A percentile compares a stretch with the other conserved stretches of the same genome.
Evolutionary conservation across 2,888 invertebrate genomes (phyloP).

Genomic region (Acleris cristana): DNA sequence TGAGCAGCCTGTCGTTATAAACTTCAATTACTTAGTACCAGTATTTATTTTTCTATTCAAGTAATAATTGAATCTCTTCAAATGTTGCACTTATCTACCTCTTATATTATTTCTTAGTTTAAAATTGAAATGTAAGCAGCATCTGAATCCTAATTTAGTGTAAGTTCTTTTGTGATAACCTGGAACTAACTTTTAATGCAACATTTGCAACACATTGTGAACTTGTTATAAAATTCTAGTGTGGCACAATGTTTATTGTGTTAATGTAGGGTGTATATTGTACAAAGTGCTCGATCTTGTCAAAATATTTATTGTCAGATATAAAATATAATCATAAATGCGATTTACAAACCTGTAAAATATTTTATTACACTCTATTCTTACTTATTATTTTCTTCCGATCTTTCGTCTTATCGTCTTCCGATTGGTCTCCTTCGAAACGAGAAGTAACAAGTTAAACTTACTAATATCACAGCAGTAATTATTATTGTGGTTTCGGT

Average conservation of each 20-base stretch:
- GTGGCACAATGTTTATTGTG: slow-evolving; percentile 41
- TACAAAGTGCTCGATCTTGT: slow-evolving; percentile 81
- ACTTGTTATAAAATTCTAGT: slow-evolving; percentile 38
- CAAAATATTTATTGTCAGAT: slow-evolving; percentile 82
- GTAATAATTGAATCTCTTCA: slow-evolving; percentile 72
- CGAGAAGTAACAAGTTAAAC: slow-evolving; percentile 47
- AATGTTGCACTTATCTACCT: slow-evolving; percentile 75
- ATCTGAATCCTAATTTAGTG: slow-evolving; percentile 62
- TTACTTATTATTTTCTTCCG: no score
- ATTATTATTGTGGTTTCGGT: slow-evolving; percentile 61
- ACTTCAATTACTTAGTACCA: slow-evolving; percentile 69
- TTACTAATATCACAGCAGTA: slow-evolving; percentile 56
- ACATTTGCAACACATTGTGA: slow-evolving; percentile 44
- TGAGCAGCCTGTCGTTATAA: slow-evolving; percentile 24
- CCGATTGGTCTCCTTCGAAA: slow-evolving; percentile 48
- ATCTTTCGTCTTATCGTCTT: slow-evolving; percentile 47
- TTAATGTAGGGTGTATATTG: slow-evolving; percentile 63
- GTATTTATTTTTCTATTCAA: slow-evolving; percentile 74
- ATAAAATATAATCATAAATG: slow-evolving; percentile 50
- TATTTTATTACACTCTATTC: slow-evolving; percentile 22
- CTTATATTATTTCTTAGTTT: slow-evolving; percentile 71
- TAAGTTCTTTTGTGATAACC: slow-evolving; percentile 75
- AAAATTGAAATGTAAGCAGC: slow-evolving; percentile 68
- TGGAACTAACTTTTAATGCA: slow-evolving; percentile 44
- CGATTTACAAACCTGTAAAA: slow-evolving; percentile 21